Evolutionary conservation across 2,113 vertebrate genomes (phyloP).

Genomic region (Oncorhynchus nerka): DNA sequence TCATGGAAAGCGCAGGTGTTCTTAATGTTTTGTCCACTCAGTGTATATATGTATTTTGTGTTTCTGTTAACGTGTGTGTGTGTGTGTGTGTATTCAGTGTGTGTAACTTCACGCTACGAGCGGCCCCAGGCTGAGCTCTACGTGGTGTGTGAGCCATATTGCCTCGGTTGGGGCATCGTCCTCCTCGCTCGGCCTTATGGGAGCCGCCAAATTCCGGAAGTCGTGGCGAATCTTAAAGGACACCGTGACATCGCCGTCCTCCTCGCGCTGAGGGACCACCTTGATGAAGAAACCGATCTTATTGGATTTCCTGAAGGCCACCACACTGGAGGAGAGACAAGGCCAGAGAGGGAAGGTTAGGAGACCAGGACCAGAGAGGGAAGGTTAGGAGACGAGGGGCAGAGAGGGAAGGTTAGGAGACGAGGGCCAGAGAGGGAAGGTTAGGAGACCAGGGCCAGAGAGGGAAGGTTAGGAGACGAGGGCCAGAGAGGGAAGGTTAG

Average conservation of each 20-base stretch:
- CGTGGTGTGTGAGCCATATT: conserved; percentile 93
- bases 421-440: too few relatives aligned
- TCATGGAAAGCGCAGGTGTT: too few relatives aligned
- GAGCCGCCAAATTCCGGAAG: conserved; percentile 91
- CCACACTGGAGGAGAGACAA: conserved; percentile 73
- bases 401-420: too few relatives aligned
- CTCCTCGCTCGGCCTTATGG: conserved; percentile 86
- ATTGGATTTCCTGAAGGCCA: conserved; percentile 98
- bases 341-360: too few relatives aligned
- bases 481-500: too few relatives aligned
- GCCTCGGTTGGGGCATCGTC: conserved; percentile 73
- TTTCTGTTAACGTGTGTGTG: background rate
- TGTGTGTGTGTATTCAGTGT: background rate
- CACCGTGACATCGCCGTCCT: conserved; percentile 83
- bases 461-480: too few relatives aligned
- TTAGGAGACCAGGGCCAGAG: too few relatives aligned
- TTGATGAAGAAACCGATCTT: conserved; percentile 98
- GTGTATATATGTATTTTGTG: too few relatives aligned
- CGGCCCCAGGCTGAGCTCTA: conserved; percentile 91
- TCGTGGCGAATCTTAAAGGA: conserved; percentile 96
- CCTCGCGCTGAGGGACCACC: conserved; percentile 90
- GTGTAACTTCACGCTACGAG: conserved; percentile 76
- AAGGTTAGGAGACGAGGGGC: too few relatives aligned
- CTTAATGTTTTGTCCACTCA: too few relatives aligned
- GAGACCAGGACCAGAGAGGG: too few relatives aligned